These are phyloP conservation scores for Polypedilum pembai DNA, from an alignment of 1,140 invertebrate species.

Conservation along the genomic window DNA sequence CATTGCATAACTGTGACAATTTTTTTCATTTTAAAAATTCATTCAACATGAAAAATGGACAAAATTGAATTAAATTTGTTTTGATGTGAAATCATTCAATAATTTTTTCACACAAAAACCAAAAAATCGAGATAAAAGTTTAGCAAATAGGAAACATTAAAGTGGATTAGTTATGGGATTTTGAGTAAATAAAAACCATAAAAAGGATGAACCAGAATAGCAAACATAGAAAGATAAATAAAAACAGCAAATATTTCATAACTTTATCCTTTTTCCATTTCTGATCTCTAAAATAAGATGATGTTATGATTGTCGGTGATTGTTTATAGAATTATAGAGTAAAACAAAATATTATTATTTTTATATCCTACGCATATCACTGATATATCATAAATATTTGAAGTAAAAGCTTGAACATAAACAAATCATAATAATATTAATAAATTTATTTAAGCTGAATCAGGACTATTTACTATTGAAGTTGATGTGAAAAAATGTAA, in stretches of 20 bases:
- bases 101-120: no score
- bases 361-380: no score
- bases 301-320: no score
- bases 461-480: background rate
- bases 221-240: background rate
- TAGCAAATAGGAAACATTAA: background rate
- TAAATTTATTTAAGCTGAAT: background rate
- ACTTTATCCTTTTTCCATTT: background rate
- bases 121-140: no score
- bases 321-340: no score
- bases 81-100: no score
- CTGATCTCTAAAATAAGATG: background rate
- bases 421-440: background rate
- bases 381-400: no score
- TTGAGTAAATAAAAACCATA: background rate
- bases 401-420: no score
- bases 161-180: slow-evolving; percentile 1
- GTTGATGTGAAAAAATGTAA: no score
- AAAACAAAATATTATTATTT: no score
- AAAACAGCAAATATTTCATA: slow-evolving; percentile 13
- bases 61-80: no score
- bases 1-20: background rate
- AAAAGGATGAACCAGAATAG: slow-evolving; percentile 18
- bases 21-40: background rate
- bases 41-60: no score